Percentiles rank a stretch among this genome's conserved stretches.
Conservation (phyloP, 2,888 invertebrate species). For the Lepidonotus clava region DNA sequence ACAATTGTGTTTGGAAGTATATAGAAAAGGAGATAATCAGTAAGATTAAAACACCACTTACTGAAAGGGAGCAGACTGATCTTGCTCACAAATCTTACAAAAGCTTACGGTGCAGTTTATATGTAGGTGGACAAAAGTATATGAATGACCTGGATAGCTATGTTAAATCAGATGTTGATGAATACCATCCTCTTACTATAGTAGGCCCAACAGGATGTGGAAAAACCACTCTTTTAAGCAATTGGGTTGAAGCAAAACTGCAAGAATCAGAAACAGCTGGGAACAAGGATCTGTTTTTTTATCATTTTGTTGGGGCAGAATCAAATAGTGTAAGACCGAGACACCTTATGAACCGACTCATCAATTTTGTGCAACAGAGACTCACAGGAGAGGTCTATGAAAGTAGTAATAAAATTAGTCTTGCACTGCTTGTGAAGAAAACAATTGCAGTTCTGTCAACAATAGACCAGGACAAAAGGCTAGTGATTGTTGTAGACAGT, state of each 20-base stretch:
- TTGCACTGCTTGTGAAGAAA: neutral
- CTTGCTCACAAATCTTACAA: neutral
- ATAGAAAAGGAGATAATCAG: neutral
- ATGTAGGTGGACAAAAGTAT: neutral
- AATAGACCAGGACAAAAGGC: neutral
- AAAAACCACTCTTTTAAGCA: neutral
- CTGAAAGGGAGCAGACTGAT: neutral
- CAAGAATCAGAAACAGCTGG: neutral
- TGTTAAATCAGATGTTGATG: neutral
- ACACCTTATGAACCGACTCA: neutral
- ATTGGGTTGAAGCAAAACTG: neutral
- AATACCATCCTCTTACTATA: neutral
- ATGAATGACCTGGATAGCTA: neutral
- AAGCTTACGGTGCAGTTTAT: neutral
- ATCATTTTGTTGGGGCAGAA: neutral
- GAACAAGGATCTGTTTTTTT: neutral
- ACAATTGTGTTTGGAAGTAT: neutral
- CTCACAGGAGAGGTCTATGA: neutral
- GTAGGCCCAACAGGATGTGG: neutral
- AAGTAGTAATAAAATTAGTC: neutral
- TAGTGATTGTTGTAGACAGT: neutral
- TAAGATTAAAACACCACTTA: neutral
- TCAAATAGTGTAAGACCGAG: neutral
- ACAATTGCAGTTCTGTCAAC: neutral
- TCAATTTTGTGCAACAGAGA: neutral